phyloP scores from a whole-genome alignment of 92 coral and sea anemone genomes.

The Porites cylindrica region DNA sequence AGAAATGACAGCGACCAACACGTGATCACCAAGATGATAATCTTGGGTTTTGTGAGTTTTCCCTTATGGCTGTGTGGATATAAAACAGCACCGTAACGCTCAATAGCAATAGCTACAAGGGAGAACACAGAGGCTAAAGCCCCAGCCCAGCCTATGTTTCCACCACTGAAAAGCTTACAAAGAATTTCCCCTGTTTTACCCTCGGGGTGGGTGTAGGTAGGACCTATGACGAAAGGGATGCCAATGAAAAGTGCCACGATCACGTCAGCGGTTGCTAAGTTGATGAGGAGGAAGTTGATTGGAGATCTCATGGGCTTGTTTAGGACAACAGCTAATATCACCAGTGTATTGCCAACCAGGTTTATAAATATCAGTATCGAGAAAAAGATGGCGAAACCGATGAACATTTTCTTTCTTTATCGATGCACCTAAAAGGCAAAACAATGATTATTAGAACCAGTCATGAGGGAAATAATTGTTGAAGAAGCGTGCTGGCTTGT shows the following conservation, averaged over 20 bases:
- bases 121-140: constrained; percentile 64
- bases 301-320: constrained; percentile 55
- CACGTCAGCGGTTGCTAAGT: constrained; percentile 61
- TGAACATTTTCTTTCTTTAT: constrained; percentile 25
- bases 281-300: constrained; percentile 56
- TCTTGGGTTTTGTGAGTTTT: constrained; percentile 54
- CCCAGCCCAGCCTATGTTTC: constrained; percentile 60
- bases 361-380: constrained; percentile 43
- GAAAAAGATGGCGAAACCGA: constrained; percentile 45
- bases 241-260: constrained; percentile 61
- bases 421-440: constrained; percentile 4
- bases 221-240: constrained; percentile 42
- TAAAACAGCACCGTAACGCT: constrained; percentile 65
- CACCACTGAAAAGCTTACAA: constrained; percentile 59
- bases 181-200: constrained; percentile 44
- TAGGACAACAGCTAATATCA: constrained; percentile 46
- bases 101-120: constrained; percentile 63
- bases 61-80: constrained; percentile 62
- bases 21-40: constrained; percentile 41
- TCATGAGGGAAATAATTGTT: neutral
- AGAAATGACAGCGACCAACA: constrained; percentile 62
- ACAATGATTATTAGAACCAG: neutral
- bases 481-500: neutral
- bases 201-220: constrained; percentile 37
- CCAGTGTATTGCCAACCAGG: constrained; percentile 62